Evolutionary conservation across 2,113 vertebrate species (phyloP), one percentile per base, ranked within the genome.

Genomic region (Hemiscyllium ocellatum): DNA sequence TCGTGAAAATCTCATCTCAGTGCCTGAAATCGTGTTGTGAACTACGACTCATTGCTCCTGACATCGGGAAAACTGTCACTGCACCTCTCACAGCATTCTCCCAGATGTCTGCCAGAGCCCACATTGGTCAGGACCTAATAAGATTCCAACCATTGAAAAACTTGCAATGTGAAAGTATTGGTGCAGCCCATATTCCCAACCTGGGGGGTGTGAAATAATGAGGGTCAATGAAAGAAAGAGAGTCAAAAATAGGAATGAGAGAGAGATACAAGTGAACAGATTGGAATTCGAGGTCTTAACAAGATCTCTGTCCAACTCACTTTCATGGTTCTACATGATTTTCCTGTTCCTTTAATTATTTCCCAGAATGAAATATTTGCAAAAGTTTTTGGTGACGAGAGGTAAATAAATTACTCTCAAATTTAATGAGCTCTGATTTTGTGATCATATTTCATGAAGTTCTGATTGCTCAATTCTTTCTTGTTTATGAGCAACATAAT

Each of bases 371-470:
- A 89, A 89, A 95, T 42, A 72, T 72, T 72, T 20, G 72, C 94
- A 95, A 52, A 95, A 95, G 68, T 72, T 95, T 72, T 72, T 33
- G 47, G 68, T 95, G 94, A 47, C 52, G 68, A 95, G 33, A 76
- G 24, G 94, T 72, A 52, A 72, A 95, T 72, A 95, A 95, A 72
- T 95, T 37, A 68, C 42, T 95, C 69, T 50, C 15, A 95, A 72
- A 47, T 72, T 70, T 95, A 95, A 95, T 95, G 69, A 26, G 69
- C 24, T 72, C 68, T 95, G 68, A 95, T 50, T 95, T 66, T 93
- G 89, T 33, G 65, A 91, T 66, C 33, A 66, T 93, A 65, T 65
- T 95, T 95, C 94, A 95, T 47, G 47, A 72, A 52, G 69, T 33
- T 95, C 26, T 95, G 94, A 95, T 70, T 72, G 69, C 94, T 72